These are phyloP conservation scores for Callospermophilus lateralis DNA, from an alignment of 2,113 vertebrate species.

Conservation along the genomic window DNA sequence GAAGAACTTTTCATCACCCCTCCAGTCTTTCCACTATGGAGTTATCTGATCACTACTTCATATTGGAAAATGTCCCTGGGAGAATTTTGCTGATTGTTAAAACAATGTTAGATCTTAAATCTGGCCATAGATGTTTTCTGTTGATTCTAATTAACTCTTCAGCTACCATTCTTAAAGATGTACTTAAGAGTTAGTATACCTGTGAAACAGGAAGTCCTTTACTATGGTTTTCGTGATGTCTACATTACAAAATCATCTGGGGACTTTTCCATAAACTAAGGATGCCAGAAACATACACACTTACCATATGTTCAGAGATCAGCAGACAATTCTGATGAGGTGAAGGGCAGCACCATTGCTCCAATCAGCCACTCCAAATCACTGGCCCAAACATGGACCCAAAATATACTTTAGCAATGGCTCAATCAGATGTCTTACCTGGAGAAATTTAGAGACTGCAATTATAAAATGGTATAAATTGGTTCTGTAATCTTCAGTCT, in stretches of 20 bases:
- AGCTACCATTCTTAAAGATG: neutral
- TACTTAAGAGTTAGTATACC: neutral
- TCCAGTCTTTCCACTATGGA: neutral
- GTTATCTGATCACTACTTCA: neutral
- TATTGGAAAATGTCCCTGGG: neutral
- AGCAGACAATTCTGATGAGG: neutral
- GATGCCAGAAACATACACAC: neutral
- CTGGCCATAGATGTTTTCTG: neutral
- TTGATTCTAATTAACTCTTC: neutral
- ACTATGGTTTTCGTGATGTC: neutral
- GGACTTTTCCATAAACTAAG: neutral
- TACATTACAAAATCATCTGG: neutral
- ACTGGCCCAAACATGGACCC: neutral
- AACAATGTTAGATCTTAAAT: neutral
- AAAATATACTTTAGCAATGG: neutral
- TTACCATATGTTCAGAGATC: neutral
- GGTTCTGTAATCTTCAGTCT: neutral
- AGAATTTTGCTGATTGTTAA: neutral
- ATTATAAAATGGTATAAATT: neutral
- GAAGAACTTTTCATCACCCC: neutral
- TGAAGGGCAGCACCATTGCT: neutral
- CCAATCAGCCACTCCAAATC: neutral
- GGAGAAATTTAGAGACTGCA: neutral
- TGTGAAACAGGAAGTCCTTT: neutral
- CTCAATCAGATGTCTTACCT: neutral